These are phyloP conservation scores for Cavia porcellus DNA, from an alignment of 2,113 vertebrate species.

Conservation along the genomic window DNA sequence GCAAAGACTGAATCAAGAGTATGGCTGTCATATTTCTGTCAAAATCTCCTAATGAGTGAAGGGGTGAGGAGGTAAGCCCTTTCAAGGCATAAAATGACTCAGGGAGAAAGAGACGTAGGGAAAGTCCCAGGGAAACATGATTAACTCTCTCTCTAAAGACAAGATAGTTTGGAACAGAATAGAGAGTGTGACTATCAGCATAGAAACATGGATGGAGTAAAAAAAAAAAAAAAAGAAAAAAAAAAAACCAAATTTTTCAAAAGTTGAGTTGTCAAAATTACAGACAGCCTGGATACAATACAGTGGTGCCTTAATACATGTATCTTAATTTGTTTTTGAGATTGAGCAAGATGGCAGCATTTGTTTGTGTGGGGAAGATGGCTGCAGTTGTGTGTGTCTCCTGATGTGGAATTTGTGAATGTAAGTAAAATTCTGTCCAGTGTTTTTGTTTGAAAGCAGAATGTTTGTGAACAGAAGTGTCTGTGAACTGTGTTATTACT, in stretches of 20 bases:
- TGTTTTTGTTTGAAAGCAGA: not conserved
- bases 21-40: not conserved
- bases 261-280: not conserved
- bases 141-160: not conserved
- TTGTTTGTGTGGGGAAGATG: not conserved
- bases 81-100: not conserved
- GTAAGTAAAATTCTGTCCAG: not conserved
- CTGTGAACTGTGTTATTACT: not conserved
- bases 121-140: not conserved
- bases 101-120: not conserved
- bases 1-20: not conserved
- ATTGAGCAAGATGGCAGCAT: not conserved
- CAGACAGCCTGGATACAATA: not conserved
- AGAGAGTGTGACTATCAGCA: not conserved
- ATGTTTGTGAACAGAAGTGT: not conserved
- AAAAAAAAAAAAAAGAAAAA: not conserved
- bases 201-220: not conserved
- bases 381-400: not conserved
- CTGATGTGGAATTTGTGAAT: not conserved
- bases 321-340: not conserved
- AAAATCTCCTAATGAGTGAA: constrained; percentile 14
- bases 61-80: not conserved
- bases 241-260: not conserved
- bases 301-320: not conserved
- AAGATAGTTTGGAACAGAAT: not conserved